Conservation (phyloP, 2,113 vertebrate genomes). For the Oxygymnocypris stewartii region DNA sequence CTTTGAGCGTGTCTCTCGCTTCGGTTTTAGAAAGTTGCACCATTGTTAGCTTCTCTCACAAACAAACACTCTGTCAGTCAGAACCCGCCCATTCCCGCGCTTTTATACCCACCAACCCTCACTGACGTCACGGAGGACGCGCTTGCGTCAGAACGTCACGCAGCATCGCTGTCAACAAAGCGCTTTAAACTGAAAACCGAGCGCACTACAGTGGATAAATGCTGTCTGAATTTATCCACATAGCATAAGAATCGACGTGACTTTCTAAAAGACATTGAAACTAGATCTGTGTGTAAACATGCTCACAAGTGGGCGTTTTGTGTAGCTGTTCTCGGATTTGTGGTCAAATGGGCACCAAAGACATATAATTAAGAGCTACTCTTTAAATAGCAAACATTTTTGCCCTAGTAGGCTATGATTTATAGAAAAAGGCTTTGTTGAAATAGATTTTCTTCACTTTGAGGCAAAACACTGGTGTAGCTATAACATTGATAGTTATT, state of each 20-base stretch:
- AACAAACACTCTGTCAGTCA: too few relatives aligned
- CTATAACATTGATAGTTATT: too few relatives aligned
- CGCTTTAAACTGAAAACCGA: background rate
- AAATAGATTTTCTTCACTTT: too few relatives aligned
- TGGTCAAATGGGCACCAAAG: too few relatives aligned
- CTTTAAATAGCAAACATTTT: background rate
- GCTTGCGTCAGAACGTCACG: background rate
- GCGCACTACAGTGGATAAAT: background rate
- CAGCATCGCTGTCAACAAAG: background rate
- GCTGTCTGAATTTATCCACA: background rate
- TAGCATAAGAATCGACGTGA: background rate
- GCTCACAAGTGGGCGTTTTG: background rate
- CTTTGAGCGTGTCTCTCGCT: constrained; percentile 66
- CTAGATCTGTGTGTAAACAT: background rate
- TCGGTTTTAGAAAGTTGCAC: constrained; percentile 69
- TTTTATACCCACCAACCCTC: constrained; percentile 25
- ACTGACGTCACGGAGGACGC: background rate
- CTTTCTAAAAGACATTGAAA: background rate
- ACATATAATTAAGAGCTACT: background rate
- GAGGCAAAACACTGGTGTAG: too few relatives aligned
- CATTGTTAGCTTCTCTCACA: constrained; percentile 59
- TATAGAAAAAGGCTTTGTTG: background rate
- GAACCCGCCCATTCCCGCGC: background rate
- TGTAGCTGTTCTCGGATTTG: background rate
- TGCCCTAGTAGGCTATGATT: too few relatives aligned